Base-by-base conservation (phyloP, 1,140 invertebrate genomes). In the Pemphigus obesinymphae region DNA sequence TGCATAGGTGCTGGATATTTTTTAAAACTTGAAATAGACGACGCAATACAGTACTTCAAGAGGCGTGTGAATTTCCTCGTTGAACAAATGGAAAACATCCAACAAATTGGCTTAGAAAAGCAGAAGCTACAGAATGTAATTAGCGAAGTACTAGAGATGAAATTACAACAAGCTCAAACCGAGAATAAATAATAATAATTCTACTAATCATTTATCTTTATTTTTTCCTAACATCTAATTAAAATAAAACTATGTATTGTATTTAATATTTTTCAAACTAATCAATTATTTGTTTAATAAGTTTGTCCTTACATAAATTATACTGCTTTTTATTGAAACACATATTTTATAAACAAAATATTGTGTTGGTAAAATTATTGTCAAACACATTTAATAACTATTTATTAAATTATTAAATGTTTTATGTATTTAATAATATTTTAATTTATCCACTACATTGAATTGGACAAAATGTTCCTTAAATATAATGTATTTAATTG, bases 81-180 rank as follows among this genome's bases (percentile, higher is more conserved):
- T 2, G 76, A 80, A 45, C 76, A 61, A 45, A 80, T 80, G 76
- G 76, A 80, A 80, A 61, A 37, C 55, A 80, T 80, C 7, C 76
- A 80, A 63, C 76, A 80, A 29, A 63, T 80, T 29, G 76, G 76
- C 13, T 26, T 80, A 26, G 76, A 80, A 80, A 80, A 80, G 37
- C 76, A 80, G 3, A 80, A 80, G 20, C n/a, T 80, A 40, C 76
- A 80, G 15, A 80, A 80, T 63, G 55, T 63, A 5, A 23, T 80
- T 40, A 63, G 23, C 20, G 76, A 80, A 80, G 76, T 80, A 43
- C 5, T 80, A 29, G 76, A 80, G 23, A 61, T 80, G 8, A 61
- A 80, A 63, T 8, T 63, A 63, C 76, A 80, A 43, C 50, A 78
- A 43, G 37, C 34, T 20, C 55, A 80, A 61, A 20, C 31, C 29